Evolutionary conservation across 2,888 invertebrate genomes (phyloP).

Genomic region (Teleiodes luculella): DNA sequence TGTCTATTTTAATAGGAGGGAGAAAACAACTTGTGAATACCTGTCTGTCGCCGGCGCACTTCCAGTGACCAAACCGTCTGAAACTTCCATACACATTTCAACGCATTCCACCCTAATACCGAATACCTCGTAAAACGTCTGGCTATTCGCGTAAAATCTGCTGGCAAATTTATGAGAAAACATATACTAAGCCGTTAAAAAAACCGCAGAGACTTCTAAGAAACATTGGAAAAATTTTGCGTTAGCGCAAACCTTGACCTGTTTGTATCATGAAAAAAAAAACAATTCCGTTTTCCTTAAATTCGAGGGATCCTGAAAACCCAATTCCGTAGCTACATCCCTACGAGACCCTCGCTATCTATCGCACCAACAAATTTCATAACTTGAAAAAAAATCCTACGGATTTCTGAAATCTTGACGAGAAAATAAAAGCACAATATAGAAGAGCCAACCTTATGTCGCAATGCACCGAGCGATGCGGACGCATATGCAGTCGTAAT

Average conservation of each 20-base stretch:
- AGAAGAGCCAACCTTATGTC: too few species aligned
- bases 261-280: not conserved
- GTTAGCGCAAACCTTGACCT: constrained; percentile 5
- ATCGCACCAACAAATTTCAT: too few species aligned
- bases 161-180: constrained; percentile 59
- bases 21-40: constrained; percentile 13
- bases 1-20: constrained; percentile 7
- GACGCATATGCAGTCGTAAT: too few species aligned
- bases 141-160: constrained; percentile 60
- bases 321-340: too few species aligned
- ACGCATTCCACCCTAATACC: constrained; percentile 60
- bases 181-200: constrained; percentile 56
- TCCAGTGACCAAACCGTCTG: constrained; percentile 37
- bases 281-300: not conserved
- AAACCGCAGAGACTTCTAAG: constrained; percentile 40
- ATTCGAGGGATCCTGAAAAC: too few species aligned
- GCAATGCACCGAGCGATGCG: too few species aligned
- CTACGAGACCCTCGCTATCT: too few species aligned
- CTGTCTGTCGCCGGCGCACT: constrained; percentile 30
- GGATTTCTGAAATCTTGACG: too few species aligned
- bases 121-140: constrained; percentile 69
- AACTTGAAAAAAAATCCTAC: too few species aligned
- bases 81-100: constrained; percentile 35
- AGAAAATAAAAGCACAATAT: too few species aligned
- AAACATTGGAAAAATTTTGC: constrained; percentile 6